phyloP scores from a whole-genome alignment of 2,797 vertebrate genomes.

The Microctenopoma lineatum region DNA sequence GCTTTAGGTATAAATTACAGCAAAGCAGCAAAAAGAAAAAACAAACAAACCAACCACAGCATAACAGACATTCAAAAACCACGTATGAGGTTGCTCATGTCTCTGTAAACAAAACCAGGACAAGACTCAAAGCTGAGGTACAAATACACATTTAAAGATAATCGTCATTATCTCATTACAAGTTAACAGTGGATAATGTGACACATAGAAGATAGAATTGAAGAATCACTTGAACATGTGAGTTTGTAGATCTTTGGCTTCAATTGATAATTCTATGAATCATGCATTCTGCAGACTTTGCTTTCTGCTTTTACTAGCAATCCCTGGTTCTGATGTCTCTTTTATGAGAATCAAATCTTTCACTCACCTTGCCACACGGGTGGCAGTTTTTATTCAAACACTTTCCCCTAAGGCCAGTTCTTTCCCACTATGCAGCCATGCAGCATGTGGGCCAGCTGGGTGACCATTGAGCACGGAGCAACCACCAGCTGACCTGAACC shows the following conservation, averaged over 20 bases:
- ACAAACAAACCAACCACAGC: background rate
- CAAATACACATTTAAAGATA: no score
- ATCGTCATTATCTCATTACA: no score
- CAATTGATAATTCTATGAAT: background rate
- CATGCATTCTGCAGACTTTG: background rate
- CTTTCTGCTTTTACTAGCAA: background rate
- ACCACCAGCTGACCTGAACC: background rate
- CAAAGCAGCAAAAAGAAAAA: no score
- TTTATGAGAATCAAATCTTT: background rate
- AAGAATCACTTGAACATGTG: no score
- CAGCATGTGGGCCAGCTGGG: no score
- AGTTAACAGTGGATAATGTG: no score
- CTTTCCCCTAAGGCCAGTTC: background rate
- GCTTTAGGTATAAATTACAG: no score
- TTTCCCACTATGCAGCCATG: background rate
- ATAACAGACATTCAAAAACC: background rate
- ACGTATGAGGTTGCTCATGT: background rate
- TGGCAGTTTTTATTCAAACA: background rate
- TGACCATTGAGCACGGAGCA: background rate
- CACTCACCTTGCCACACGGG: background rate
- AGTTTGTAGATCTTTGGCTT: background rate
- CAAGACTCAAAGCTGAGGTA: no score
- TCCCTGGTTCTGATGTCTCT: background rate
- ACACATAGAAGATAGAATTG: no score
- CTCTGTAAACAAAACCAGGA: no score